Conservation (phyloP, 2,113 vertebrate genomes). For the Xyliphius kryptos region DNA sequence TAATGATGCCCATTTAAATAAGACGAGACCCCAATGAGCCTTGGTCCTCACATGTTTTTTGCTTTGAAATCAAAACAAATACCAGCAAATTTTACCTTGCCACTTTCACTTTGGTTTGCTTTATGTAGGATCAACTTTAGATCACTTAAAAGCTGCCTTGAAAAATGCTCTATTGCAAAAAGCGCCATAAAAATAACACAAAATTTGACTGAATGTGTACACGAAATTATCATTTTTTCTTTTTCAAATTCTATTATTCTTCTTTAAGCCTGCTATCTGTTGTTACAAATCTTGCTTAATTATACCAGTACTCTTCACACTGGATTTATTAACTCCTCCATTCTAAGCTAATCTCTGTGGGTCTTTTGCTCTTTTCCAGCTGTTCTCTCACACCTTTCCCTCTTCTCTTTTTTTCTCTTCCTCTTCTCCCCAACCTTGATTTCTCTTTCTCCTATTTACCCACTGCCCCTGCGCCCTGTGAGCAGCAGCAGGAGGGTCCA, state of each 20-base stretch:
- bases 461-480: constrained; percentile 39
- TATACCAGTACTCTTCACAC: background rate
- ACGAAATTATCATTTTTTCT: background rate
- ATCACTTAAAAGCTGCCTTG: too few relatives aligned
- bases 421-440: constrained; percentile 20
- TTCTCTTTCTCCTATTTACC: constrained; percentile 27
- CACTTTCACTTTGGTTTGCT: too few relatives aligned
- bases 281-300: background rate
- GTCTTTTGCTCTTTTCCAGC: constrained; percentile 40
- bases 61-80: too few relatives aligned
- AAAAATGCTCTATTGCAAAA: too few relatives aligned
- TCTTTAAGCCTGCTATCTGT: constrained; percentile 10
- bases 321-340: constrained; percentile 12
- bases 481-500: constrained; percentile 84
- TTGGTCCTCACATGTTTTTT: background rate
- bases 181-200: too few relatives aligned
- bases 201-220: background rate
- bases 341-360: constrained; percentile 36
- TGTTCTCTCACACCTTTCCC: constrained; percentile 53
- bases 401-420: constrained; percentile 48
- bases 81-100: too few relatives aligned
- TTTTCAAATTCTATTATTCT: background rate
- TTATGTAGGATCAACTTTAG: too few relatives aligned
- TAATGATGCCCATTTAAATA: too few relatives aligned
- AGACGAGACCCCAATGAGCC: background rate